A percentile compares a stretch with the other conserved stretches of the same genome.
Evolutionary conservation across 2,113 vertebrate species (phyloP).

Genomic region (Bothrops jararaca): DNA sequence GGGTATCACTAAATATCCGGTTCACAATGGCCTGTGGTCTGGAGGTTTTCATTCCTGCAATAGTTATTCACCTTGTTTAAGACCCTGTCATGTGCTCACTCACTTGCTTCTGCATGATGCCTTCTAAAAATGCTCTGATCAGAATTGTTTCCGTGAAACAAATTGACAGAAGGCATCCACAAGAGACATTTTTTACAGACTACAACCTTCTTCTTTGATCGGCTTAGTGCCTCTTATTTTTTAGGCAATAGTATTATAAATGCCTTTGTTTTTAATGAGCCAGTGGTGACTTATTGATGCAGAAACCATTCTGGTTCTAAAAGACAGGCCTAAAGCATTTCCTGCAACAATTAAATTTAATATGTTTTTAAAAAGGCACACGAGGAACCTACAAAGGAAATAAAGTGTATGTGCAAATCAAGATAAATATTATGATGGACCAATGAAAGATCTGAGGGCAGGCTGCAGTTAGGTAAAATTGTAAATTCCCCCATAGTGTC

Average conservation of each 20-base stretch:
- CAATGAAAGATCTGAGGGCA: not conserved
- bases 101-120: not conserved
- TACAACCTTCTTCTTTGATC: not conserved
- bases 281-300: not conserved
- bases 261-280: not conserved
- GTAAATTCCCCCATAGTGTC: not conserved
- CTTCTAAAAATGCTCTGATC: not conserved
- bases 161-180: not conserved
- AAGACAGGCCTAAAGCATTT: not conserved
- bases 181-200: not conserved
- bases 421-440: not conserved
- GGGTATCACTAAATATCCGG: not conserved
- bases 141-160: not conserved
- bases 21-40: not conserved
- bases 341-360: not conserved
- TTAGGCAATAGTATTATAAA: not conserved
- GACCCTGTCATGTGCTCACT: not conserved
- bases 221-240: not conserved
- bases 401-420: not conserved
- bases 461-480: not conserved
- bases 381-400: not conserved
- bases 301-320: not conserved
- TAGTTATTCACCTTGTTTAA: not conserved
- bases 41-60: not conserved
- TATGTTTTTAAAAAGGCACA: not conserved